These are phyloP conservation scores for Chaenogobius annularis DNA, from an alignment of 2,113 vertebrate species.

Conservation along the genomic window DNA sequence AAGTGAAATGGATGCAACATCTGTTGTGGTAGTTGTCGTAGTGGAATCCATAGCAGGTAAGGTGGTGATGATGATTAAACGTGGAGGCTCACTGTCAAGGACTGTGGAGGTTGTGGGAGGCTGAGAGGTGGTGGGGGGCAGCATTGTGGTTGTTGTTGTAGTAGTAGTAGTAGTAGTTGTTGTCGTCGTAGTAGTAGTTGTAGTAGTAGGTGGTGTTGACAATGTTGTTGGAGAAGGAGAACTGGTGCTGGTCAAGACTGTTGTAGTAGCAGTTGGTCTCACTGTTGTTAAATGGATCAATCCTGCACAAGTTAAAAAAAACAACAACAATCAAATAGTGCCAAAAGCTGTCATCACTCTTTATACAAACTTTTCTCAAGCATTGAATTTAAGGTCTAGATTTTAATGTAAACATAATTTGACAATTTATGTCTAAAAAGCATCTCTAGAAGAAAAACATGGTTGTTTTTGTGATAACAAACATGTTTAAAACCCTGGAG, in stretches of 20 bases:
- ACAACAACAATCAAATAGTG: background rate
- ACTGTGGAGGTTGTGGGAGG: slow-evolving; percentile 5
- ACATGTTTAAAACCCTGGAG: background rate
- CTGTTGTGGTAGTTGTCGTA: slow-evolving; percentile 7
- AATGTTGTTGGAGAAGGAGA: slow-evolving; percentile 7
- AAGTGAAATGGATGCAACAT: background rate
- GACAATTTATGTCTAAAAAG: no score
- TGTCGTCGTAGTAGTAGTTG: background rate
- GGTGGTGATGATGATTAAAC: slow-evolving; percentile 45
- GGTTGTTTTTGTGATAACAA: background rate
- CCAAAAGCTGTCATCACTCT: background rate
- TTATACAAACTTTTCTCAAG: background rate
- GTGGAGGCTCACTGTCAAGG: slow-evolving; percentile 24
- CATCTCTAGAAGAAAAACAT: no score
- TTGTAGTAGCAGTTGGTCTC: slow-evolving; percentile 25
- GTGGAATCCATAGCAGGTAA: slow-evolving; percentile 18
- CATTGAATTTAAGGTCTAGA: background rate
- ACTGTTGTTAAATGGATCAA: slow-evolving; percentile 63
- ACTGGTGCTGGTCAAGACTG: slow-evolving; percentile 1
- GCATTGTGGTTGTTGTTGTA: slow-evolving; percentile 7
- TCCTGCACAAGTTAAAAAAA: slow-evolving; percentile 46
- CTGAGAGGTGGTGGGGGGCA: background rate
- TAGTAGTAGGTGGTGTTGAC: slow-evolving; percentile 16
- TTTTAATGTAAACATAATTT: background rate
- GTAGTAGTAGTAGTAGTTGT: slow-evolving; percentile 11